Percentiles rank a stretch among this genome's conserved stretches.
Conservation (phyloP, 23 tunicate species). For the Styela clava region DNA sequence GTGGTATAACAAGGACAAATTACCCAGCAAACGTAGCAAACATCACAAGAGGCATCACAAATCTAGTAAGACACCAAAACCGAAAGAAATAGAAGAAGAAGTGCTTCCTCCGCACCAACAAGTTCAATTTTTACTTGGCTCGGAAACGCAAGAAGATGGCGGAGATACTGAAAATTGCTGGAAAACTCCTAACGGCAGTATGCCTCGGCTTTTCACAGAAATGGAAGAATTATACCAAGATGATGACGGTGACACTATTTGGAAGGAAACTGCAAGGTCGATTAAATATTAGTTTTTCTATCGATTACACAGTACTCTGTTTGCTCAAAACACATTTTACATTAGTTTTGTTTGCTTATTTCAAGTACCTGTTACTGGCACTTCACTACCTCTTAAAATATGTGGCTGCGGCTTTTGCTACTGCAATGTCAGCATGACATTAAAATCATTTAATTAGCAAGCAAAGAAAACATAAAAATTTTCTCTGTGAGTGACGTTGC, state of each 20-base stretch:
- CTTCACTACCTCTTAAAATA: background rate
- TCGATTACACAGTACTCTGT: no score
- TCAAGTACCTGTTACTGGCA: background rate
- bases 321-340: background rate
- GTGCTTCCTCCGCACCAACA: conserved; percentile 76
- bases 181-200: conserved; percentile 19
- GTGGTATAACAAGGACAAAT: conserved; percentile 33
- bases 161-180: background rate
- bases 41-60: conserved; percentile 31
- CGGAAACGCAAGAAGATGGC: conserved; percentile 25
- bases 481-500: no score
- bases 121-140: conserved; percentile 83
- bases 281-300: background rate
- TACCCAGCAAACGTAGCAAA: conserved; percentile 67
- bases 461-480: no score
- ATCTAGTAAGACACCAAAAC: background rate
- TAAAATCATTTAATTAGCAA: no score
- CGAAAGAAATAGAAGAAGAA: conserved; percentile 23
- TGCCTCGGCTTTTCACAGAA: conserved; percentile 81
- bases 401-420: background rate
- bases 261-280: conserved; percentile 93
- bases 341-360: background rate
- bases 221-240: conserved; percentile 76
- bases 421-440: background rate
- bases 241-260: conserved; percentile 55